Conservation (phyloP, 2,113 vertebrate species). For the Acrocephalus kingi region DNA sequence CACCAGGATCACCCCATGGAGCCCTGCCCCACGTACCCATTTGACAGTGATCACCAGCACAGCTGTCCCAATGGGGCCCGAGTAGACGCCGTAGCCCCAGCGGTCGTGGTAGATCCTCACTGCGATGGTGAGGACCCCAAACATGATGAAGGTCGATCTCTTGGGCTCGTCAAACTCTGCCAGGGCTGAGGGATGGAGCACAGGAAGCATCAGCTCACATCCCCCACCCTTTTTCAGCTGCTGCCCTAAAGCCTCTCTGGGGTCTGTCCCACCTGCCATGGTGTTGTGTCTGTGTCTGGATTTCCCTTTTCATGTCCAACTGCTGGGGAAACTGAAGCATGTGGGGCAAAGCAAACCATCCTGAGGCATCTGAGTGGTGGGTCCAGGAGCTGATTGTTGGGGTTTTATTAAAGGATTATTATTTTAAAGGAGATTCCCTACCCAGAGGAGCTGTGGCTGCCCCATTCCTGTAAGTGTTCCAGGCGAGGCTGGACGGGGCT, state of each 20-base stretch:
- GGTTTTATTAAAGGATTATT: not conserved
- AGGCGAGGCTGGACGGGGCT: not conserved
- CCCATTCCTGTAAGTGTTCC: not conserved
- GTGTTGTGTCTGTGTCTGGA: accelerated
- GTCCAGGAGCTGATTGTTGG: not conserved
- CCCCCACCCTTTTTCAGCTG: not conserved
- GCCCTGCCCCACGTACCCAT: slow-evolving; percentile 79
- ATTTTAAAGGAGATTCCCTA: not conserved
- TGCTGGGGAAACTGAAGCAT: not conserved
- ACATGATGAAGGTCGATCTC: slow-evolving; percentile 89
- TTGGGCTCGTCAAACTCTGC: slow-evolving; percentile 95
- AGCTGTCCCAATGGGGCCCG: slow-evolving; percentile 90
- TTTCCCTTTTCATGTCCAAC: not conserved
- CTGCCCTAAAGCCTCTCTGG: not conserved
- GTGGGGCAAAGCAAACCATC: accelerated
- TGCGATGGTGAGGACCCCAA: slow-evolving; percentile 88
- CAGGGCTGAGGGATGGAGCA: slow-evolving; percentile 74
- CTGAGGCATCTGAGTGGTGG: not conserved
- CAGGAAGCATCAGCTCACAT: not conserved
- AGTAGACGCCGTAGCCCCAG: slow-evolving; percentile 93
- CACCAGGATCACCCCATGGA: accelerated
- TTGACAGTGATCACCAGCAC: slow-evolving; percentile 89
- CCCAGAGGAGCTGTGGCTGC: not conserved
- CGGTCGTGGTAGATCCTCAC: slow-evolving; percentile 93
- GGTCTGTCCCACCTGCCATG: not conserved